These are phyloP conservation scores for Galago senegalensis DNA, from an alignment of 2,797 vertebrate species.

Conservation along the genomic window DNA sequence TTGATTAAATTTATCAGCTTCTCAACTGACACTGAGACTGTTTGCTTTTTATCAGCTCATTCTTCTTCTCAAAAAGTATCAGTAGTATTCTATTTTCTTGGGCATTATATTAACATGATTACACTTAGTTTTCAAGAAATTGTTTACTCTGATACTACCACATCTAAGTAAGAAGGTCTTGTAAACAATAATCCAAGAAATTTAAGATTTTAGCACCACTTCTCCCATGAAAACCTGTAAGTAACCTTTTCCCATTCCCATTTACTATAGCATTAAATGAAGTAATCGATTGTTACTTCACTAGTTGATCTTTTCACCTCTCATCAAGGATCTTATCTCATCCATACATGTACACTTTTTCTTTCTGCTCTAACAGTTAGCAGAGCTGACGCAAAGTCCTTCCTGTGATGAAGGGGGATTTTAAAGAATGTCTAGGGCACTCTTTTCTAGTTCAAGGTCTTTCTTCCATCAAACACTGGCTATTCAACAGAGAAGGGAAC, in stretches of 20 bases:
- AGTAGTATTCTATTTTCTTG: neutral
- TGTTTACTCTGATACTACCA: neutral
- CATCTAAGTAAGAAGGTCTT: neutral
- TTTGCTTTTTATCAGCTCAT: neutral
- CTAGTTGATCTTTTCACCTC: constrained; percentile 9
- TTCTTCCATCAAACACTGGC: constrained; percentile 64
- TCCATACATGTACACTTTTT: neutral
- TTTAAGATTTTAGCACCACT: neutral
- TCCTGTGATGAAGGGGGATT: constrained; percentile 18
- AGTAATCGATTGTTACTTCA: neutral
- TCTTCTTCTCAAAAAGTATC: neutral
- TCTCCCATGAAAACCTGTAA: neutral
- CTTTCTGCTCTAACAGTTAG: neutral
- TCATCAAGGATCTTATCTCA: neutral
- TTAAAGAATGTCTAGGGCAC: neutral
- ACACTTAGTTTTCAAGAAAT: constrained; percentile 11
- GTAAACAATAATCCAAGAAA: constrained; percentile 17
- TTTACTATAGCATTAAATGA: neutral
- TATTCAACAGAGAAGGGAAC: constrained; percentile 68
- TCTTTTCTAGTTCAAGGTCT: constrained; percentile 54
- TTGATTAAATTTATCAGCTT: constrained; percentile 1
- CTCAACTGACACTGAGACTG: neutral
- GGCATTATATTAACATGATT: neutral
- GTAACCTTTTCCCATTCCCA: neutral
- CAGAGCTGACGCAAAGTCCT: neutral